phyloP scores from a whole-genome alignment of 2,113 vertebrate species.

The Eonycteris spelaea region DNA sequence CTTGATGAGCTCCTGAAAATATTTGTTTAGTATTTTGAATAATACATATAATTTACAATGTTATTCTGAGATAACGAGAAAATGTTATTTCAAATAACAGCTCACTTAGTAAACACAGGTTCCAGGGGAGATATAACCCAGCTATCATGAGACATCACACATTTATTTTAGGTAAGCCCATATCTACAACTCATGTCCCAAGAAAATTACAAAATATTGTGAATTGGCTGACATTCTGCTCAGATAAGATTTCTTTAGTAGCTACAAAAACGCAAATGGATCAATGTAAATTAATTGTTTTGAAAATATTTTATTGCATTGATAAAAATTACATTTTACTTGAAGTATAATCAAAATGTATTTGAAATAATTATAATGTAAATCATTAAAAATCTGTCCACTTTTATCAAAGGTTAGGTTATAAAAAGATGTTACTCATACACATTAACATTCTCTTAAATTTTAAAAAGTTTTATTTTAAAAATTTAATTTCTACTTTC shows the following conservation, averaged over 20 bases:
- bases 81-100: conserved; percentile 55
- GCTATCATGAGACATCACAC: conserved; percentile 23
- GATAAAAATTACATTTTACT: conserved; percentile 58
- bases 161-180: conserved; percentile 45
- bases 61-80: conserved; percentile 64
- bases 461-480: neutral
- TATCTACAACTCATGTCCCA: conserved; percentile 47
- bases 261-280: conserved; percentile 48
- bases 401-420: neutral
- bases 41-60: conserved; percentile 71
- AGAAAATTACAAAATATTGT: conserved; percentile 54
- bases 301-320: conserved; percentile 30
- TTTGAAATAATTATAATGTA: conserved; percentile 24
- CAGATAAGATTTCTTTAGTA: conserved; percentile 52
- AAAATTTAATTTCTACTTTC: neutral
- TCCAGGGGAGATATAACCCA: conserved; percentile 21
- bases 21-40: conserved; percentile 74
- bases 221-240: conserved; percentile 61
- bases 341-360: conserved; percentile 31
- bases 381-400: neutral
- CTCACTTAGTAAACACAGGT: conserved; percentile 31
- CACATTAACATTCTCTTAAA: neutral
- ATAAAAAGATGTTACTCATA: neutral
- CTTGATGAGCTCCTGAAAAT: conserved; percentile 76
- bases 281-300: conserved; percentile 66